Conservation (phyloP, 2,797 vertebrate genomes). For the Periparus ater region DNA sequence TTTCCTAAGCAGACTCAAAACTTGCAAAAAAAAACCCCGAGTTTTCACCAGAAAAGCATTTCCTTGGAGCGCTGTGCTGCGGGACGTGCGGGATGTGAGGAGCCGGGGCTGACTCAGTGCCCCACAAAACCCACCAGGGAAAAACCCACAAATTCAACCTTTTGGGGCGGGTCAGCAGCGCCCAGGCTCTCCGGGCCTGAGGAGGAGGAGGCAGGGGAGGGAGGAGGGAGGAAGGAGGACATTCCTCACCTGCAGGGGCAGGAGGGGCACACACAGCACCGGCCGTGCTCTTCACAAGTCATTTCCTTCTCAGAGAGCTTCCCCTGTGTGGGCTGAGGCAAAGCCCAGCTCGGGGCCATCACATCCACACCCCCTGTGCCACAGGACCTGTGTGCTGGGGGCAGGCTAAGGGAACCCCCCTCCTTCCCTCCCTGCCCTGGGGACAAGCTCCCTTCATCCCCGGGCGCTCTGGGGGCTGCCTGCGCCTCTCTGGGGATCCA, state of each 20-base stretch:
- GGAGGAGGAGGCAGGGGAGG: too few species aligned
- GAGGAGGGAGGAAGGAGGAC: too few species aligned
- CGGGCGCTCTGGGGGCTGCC: background rate
- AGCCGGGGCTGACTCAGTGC: background rate
- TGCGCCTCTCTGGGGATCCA: accelerated
- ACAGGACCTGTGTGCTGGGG: background rate
- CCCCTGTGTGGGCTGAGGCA: background rate
- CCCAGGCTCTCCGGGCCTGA: accelerated
- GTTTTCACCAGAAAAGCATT: background rate
- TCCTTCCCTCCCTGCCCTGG: background rate
- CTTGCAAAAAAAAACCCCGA: background rate
- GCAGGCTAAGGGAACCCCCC: accelerated
- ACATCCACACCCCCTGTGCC: background rate
- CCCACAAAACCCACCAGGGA: background rate
- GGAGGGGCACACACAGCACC: background rate
- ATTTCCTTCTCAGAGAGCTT: background rate
- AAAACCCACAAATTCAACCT: background rate
- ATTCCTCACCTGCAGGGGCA: accelerated
- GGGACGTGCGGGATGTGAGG: conserved; percentile 2
- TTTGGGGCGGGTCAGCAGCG: accelerated
- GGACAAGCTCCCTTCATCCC: background rate
- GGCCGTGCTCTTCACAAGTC: background rate
- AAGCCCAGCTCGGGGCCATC: background rate
- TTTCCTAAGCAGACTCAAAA: conserved; percentile 30
- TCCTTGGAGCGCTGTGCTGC: background rate